Evolutionary conservation across 2,888 invertebrate species (phyloP), one percentile per base, ranked within the genome.

Genomic region (Dryomyza anilis): DNA sequence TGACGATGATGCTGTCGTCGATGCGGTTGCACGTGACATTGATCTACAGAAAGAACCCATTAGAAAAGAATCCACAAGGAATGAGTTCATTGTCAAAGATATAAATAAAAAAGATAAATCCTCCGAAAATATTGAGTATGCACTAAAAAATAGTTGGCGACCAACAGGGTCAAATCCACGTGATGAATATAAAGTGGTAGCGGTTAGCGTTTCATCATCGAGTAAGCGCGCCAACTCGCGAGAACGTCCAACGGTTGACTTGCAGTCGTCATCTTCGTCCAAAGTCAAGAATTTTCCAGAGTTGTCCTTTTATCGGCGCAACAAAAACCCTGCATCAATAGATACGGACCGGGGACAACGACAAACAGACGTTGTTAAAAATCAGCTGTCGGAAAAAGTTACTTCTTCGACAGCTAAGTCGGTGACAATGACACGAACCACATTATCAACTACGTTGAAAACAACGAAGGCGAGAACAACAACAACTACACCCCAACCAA

Each of bases 131-230:
- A n/a, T n/a, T n/a, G n/a, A n/a, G n/a, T 16, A 8, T 12, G 3
- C 48, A 8, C n/a, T n/a, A 7, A 6, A 43, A 23, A 5, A 8
- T 8, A 48, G 21, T 6, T 19, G 29, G 45, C 16, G 23, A 19
- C 59, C 46, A 2, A 46, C 16, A 10, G 71, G 63, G 29, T n/a
- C n/a, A n/a, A n/a, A n/a, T n/a, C n/a, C n/a, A n/a, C n/a, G n/a
- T n/a, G 78, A 78, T 64, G 82, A 83, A 69, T 79, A 82, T 67
- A 82, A 85, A 72, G 83, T 86, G 25, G 82, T 86, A 29, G 84
- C 85, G 0, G 85, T 86, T n/a, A 81, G 85, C 59, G 85, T 86
- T 12, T 86, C 86, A 33, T 85, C 86, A 3, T 78, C 77, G 8
- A 71, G 74, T 48, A 71, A 70, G 45, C 67, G 74, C 21, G 53